A percentile compares a stretch with the other conserved stretches of the same genome.
Evolutionary conservation across 2,797 vertebrate species (phyloP).

Genomic region (Moxostoma hubbsi): DNA sequence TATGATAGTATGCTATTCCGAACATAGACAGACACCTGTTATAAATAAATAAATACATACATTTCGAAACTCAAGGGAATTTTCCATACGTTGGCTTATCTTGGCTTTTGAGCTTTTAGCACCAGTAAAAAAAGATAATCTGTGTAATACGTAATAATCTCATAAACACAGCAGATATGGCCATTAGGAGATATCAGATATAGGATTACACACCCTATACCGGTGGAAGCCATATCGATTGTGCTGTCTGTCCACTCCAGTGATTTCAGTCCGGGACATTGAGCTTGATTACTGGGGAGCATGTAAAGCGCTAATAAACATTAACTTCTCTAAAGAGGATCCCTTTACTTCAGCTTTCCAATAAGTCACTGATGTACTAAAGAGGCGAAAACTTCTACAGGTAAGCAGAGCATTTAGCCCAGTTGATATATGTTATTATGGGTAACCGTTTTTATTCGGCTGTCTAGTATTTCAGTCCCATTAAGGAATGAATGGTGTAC

Average conservation of each 20-base stretch:
- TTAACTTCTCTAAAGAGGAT: conserved; percentile 33
- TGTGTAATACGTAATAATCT: conserved; percentile 64
- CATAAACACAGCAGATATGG: conserved; percentile 74
- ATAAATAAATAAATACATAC: too few relatives aligned
- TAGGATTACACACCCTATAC: conserved; percentile 73
- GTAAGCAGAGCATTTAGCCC: not conserved
- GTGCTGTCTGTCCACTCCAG: conserved; percentile 61
- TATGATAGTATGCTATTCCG: too few relatives aligned
- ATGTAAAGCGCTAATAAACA: conserved; percentile 51
- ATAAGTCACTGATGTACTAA: conserved; percentile 36
- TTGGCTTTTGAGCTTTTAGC: conserved; percentile 28
- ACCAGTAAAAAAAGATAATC: conserved; percentile 34
- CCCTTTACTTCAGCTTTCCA: conserved; percentile 33
- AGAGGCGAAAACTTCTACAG: not conserved
- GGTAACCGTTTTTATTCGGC: not conserved
- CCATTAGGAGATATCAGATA: conserved; percentile 78
- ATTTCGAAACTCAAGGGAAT: conserved; percentile 62
- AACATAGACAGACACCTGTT: too few relatives aligned
- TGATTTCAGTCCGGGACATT: conserved; percentile 42
- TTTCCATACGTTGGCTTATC: not conserved
- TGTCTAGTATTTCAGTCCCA: not conserved
- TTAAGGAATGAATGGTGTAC: not conserved
- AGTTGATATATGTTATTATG: conserved; percentile 8
- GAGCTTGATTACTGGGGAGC: conserved; percentile 55
- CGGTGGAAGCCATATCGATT: conserved; percentile 72